Base-by-base conservation (phyloP, 2,113 vertebrate species). In the Ammodramus savannarum region DNA sequence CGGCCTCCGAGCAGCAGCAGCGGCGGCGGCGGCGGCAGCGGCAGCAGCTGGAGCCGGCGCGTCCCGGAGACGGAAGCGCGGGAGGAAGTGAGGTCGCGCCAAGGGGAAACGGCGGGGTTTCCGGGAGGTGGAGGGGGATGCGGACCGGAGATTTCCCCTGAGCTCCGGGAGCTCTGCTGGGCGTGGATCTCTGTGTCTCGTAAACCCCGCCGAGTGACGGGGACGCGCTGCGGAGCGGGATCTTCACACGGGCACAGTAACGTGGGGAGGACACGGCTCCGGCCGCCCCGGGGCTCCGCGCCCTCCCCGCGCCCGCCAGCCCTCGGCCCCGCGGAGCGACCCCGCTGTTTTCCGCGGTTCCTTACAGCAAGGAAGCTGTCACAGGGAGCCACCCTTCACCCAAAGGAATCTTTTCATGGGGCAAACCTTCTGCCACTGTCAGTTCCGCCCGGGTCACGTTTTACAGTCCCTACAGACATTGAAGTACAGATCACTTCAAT, bases 1-100 rank as follows among this genome's bases (percentile, higher is more conserved):
- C 81, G 57, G 44, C 49, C 68, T 67, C 75, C 41, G 38, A 55
- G 59, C 82, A n/a, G 54, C 54, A 32, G 54, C 54, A 8, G 54
- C 54, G 13, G n/a, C 43, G 1, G 41, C 27, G 2, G 75, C 55
- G 10, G 36, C 43, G 0, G 38, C 26, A 1, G 36, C 43, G 0
- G 38, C 26, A 1, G 51, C 32, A 3, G 51, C 32, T 3, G 75
- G n/a, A 81, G 25, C 89, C 89, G 91, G 93, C 87, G 7, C 86
- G 71, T 66, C 73, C 95, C 91, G 93, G 91, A 90, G 55, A 41
- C 89, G 95, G 95, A 92, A 92, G 41, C 38, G 55, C 36, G 9
- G 51, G 57, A 81, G 92, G 89, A 95, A 94, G 84, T 82, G 83
- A 90, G 73, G 78, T 93, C 54, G 16, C 3, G 9, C 5, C 1